phyloP scores from a whole-genome alignment of 2,797 vertebrate species.

The Melanotaenia maccullochi region DNA sequence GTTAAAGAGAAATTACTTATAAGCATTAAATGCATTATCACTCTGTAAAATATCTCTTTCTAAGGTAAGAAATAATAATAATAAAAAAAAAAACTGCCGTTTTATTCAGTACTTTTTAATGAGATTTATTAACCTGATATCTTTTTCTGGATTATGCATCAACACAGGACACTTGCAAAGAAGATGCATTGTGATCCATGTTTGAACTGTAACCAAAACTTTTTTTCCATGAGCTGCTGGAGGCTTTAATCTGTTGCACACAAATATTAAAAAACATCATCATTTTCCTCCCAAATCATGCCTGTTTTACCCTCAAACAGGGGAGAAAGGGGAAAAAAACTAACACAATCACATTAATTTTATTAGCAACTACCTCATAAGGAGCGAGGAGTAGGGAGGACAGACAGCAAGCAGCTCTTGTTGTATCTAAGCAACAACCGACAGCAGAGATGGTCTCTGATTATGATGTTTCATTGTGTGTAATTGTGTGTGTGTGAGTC shows the following conservation, averaged over 20 bases:
- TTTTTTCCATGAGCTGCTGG: background rate
- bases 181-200: background rate
- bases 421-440: conserved; percentile 84
- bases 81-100: too few relatives aligned
- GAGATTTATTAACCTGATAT: background rate
- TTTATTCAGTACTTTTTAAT: background rate
- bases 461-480: conserved; percentile 64
- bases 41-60: background rate
- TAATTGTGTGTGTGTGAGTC: conserved; percentile 11
- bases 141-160: background rate
- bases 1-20: background rate
- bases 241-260: background rate
- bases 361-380: conserved; percentile 58
- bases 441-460: conserved; percentile 73
- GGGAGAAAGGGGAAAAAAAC: conserved; percentile 14
- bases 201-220: background rate
- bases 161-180: background rate
- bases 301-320: conserved; percentile 24
- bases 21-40: background rate
- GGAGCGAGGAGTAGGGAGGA: conserved; percentile 59
- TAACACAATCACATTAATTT: conserved; percentile 41
- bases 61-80: background rate
- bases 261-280: background rate
- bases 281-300: background rate
- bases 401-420: conserved; percentile 64